Evolutionary conservation across 2,888 invertebrate genomes (phyloP), one percentile per base, ranked within the genome.

Genomic region (Anticlea derivata): DNA sequence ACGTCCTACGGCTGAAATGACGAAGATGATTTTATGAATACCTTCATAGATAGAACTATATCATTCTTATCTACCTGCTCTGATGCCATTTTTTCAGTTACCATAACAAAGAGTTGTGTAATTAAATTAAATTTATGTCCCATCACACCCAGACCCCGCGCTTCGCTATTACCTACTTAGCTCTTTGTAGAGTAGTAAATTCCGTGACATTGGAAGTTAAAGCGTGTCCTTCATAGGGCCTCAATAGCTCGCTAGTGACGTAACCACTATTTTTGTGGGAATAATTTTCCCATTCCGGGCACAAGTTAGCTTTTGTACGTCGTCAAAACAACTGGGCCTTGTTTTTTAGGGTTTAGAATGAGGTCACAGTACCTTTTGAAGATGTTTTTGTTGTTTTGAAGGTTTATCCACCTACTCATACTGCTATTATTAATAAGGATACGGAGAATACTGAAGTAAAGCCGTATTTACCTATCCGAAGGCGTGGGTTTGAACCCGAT

Each of bases 221-320:
- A 46, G 5, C 8, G 20, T 23, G 52, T 17, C 47, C 52, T 43
- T 52, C 41, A 23, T 17, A 7, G 38, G 29, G 30, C 40, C 41
- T 13, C 30, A 27, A 41, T 38, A 27, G 33, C 10, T 12, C 24
- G 10, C 22, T 6, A 39, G 20, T 49, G 37, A 49, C 47, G 52
- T 52, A 31, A 52, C 27, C 39, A 2, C 48, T 40, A 48, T 44
- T 46, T 46, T 44, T 24, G 34, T 30, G 39, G 39, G 48, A 53
- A 48, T 48, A 48, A 44, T 40, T 20, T 6, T 31, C 20, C 48
- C 26, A 49, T 53, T 52, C 47, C 0, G 10, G 38, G 29, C 51
- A 52, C 47, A 41, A 47, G 33, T 12, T 8, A 38, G 34, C 22
- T 20, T 38, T 37, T 24, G 27, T 43, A n/a, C n/a, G n/a, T n/a